phyloP scores from a whole-genome alignment of 2,888 invertebrate genomes.

The Caenorhabditis drosophilae region DNA sequence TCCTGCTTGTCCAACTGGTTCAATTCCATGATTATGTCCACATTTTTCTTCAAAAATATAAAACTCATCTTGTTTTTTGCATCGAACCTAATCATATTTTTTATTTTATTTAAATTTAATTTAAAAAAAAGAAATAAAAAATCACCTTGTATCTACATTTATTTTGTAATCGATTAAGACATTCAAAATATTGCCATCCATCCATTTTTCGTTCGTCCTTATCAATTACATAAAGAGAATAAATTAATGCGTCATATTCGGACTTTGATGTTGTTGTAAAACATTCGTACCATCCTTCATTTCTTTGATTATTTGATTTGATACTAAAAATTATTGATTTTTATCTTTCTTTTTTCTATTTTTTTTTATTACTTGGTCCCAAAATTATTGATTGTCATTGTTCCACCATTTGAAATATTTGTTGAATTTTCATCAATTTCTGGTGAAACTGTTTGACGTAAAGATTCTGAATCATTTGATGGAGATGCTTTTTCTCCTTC shows the following conservation, averaged over 20 bases:
- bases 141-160: constrained; percentile 46
- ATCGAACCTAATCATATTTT: constrained; percentile 8
- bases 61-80: constrained; percentile 42
- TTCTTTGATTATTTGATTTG: too few species aligned
- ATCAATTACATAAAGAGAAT: constrained; percentile 49
- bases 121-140: neutral
- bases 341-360: too few species aligned
- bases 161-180: constrained; percentile 48
- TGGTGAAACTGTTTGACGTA: neutral
- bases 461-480: constrained; percentile 2
- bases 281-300: constrained; percentile 48
- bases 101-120: neutral
- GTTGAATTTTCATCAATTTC: neutral
- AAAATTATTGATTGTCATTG: too few species aligned
- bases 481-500: neutral
- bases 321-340: too few species aligned
- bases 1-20: constrained; percentile 46
- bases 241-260: constrained; percentile 51
- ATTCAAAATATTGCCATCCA: constrained; percentile 49
- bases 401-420: neutral
- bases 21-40: constrained; percentile 49
- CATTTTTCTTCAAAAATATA: constrained; percentile 48
- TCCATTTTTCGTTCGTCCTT: constrained; percentile 37
- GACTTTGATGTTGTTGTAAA: constrained; percentile 36
- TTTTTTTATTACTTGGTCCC: too few species aligned